Base-by-base conservation (phyloP, 2,113 vertebrate species). In the Corythoichthys intestinalis region DNA sequence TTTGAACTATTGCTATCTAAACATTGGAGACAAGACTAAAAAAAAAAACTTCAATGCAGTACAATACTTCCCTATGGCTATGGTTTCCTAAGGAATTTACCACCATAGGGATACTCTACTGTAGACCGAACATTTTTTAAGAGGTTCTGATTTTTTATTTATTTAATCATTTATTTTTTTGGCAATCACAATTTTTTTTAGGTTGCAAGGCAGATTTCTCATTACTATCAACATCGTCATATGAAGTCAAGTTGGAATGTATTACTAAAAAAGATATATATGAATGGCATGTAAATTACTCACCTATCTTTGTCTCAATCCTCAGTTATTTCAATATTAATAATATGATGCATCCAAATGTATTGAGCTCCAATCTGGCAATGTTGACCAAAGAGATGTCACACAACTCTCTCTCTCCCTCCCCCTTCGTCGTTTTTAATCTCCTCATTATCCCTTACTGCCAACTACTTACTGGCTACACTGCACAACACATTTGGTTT, bases 371-470 rank as follows among this genome's bases (percentile, higher is more conserved):
- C 73, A 70, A 77, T 81, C 73, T 74, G 56, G 61, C 69, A 60
- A 56, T n/a, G 66, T 69, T 56, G 72, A 77, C 82, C 64, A 50
- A 48, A 57, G 71, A 80, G 64, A 72, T 47, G 65, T 69, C 54
- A 52, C 60, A 28, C 46, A 46, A 63, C 65, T 67, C 72, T 20
- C 35, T 20, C 35, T 4, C 53, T 0, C 34, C 59, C 48, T 66
- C 62, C 61, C 53, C 54, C 74, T 60, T 71, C 70, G 0, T 20
- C 74, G 17, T 34, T 20, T 47, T 66, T 88, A 88, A 87, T 87
- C 87, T 85, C 76, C 52, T 54, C 74, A 67, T 67, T 72, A 77
- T 77, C 78, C 74, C 76, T 78, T 70, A 12, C 50, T 57, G 73
- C 62, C 73, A 76, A 71, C 76, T 52, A 75, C 69, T 83, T 59